Evolutionary conservation across 2,888 invertebrate genomes (phyloP), one percentile per base, ranked within the genome.

Genomic region (Eristalis pertinax): DNA sequence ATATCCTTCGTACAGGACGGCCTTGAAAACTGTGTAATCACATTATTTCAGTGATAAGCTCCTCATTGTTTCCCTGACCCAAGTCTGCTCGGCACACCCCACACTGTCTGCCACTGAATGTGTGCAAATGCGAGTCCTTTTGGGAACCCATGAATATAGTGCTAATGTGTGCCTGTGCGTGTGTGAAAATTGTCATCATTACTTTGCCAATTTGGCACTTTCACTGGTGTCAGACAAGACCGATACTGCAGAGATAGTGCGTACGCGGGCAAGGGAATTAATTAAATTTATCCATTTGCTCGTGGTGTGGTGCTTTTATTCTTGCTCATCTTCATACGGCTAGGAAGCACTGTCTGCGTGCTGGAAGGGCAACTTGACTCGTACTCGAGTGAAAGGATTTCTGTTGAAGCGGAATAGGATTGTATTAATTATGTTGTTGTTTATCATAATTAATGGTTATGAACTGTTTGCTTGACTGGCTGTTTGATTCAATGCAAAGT

Each of bases 131-230:
- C 50, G 50, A 19, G 50, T 50, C 32, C 58, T 60, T 60, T 78
- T 72, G n/a, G 24, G 70, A 43, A 60, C 38, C 26, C 67, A 72
- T 72, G 67, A 72, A 79, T 73, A 73, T 62, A 78, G 65, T 79
- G 79, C 56, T 79, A 79, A 73, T 73, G 65, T 74, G 70, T 78
- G 79, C 24, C 22, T 56, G 56, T 50, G 35, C 56, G 64, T 74
- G 78, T 78, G 79, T 60, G 72, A 43, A 79, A 67, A 73, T 67
- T 72, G 67, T 79, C 65, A 73, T 79, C 65, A 65, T 79, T 79
- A 79, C 72, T 73, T 79, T 79, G 79, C 72, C 79, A 79, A 70
- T 72, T 79, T 67, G 67, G 79, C 79, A 79, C 79, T 79, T 79
- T 60, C 67, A 29, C 24, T 73, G 64, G 60, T 72, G 41, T 65